Percentiles rank a stretch among this genome's conserved stretches.
Conservation (phyloP, 1,140 invertebrate species). For the Calliphora vicina region DNA sequence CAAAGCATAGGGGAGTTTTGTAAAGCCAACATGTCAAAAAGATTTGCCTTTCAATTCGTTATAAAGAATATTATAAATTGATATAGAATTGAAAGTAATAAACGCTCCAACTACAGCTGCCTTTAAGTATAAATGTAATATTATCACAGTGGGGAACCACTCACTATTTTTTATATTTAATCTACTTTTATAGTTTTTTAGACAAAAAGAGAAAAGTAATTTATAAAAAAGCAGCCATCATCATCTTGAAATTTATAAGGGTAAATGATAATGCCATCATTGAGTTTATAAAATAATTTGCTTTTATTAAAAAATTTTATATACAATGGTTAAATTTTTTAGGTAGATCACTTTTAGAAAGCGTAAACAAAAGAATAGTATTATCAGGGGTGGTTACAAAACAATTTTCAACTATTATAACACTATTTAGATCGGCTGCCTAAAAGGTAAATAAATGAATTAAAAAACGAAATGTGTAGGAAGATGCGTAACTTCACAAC, state of each 20-base stretch:
- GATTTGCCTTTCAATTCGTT: too few relatives aligned
- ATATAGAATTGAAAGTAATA: too few relatives aligned
- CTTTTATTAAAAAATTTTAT: background rate
- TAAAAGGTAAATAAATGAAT: too few relatives aligned
- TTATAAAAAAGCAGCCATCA: background rate
- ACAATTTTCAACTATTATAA: background rate
- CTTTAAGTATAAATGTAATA: background rate
- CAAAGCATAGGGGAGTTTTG: too few relatives aligned
- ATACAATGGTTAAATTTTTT: background rate
- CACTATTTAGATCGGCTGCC: background rate
- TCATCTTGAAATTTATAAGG: background rate
- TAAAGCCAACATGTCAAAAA: too few relatives aligned
- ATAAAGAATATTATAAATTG: too few relatives aligned
- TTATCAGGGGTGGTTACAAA: background rate
- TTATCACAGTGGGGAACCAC: background rate
- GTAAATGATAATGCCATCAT: background rate
- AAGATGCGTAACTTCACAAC: background rate
- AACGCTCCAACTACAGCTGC: background rate
- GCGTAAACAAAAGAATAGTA: background rate
- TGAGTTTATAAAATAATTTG: background rate
- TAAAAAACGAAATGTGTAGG: too few relatives aligned
- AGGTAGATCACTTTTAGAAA: background rate
- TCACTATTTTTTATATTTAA: background rate
- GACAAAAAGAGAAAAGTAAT: background rate
- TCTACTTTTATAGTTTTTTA: too few relatives aligned